A percentile compares a stretch with the other conserved stretches of the same genome.
These are phyloP conservation scores for Hydrozoanthus tunicans DNA, from an alignment of 64 coral and sea anemone genomes.

Conservation along the genomic window DNA sequence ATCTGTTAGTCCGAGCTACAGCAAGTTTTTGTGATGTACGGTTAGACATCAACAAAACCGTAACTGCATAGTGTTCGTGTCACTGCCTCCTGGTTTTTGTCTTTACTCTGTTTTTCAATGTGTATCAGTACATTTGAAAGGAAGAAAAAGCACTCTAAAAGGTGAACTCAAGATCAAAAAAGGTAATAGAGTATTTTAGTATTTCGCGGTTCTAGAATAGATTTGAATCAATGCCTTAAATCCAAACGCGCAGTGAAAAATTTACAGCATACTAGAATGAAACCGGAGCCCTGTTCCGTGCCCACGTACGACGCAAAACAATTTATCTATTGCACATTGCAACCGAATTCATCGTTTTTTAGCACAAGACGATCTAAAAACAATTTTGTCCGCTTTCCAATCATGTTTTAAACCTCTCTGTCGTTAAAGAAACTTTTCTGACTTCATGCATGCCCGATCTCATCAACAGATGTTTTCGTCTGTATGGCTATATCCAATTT, in stretches of 20 bases:
- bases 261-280: slow-evolving; percentile 33
- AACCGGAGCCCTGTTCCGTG: slow-evolving; percentile 23
- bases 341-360: neutral
- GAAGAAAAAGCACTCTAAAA: slow-evolving; percentile 3
- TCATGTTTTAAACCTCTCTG: slow-evolving; percentile 7
- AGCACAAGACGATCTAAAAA: neutral
- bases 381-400: neutral
- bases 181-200: slow-evolving; percentile 13
- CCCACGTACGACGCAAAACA: slow-evolving; percentile 26
- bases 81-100: slow-evolving; percentile 36
- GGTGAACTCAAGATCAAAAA: slow-evolving; percentile 31
- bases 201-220: slow-evolving; percentile 46
- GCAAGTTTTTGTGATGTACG: slow-evolving; percentile 30
- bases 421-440: neutral
- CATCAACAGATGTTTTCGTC: slow-evolving; percentile 61
- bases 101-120: slow-evolving; percentile 26
- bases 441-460: slow-evolving; percentile 9
- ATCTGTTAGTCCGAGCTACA: slow-evolving; percentile 35
- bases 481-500: slow-evolving; percentile 28
- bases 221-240: slow-evolving; percentile 32
- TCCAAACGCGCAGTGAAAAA: slow-evolving; percentile 37
- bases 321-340: neutral
- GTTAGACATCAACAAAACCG: neutral
- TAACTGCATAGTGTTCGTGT: slow-evolving; percentile 19
- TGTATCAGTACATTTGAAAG: slow-evolving; percentile 53